Evolutionary conservation across 2,888 invertebrate genomes (phyloP).

Genomic region (Ecdyonurus torrentis): DNA sequence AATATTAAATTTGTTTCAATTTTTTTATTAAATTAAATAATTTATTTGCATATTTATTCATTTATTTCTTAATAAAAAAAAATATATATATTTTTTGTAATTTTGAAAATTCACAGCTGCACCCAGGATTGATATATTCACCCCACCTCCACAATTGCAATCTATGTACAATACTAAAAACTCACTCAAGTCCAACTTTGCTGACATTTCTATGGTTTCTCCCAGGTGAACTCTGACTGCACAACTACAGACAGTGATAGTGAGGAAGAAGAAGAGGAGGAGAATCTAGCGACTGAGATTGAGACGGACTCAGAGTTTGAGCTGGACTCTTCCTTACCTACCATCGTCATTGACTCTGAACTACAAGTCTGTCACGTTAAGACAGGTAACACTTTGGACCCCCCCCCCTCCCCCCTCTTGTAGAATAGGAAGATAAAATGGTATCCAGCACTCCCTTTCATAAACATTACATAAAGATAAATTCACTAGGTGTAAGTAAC

Average conservation of each 20-base stretch:
- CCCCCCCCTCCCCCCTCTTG: too few relatives aligned
- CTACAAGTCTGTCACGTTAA: neutral
- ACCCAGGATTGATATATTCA: too few relatives aligned
- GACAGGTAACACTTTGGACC: too few relatives aligned
- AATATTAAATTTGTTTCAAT: neutral
- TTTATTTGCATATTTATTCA: neutral
- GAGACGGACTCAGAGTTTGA: constrained; percentile 88
- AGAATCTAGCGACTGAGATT: constrained; percentile 80
- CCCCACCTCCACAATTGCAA: too few relatives aligned
- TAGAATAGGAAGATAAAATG: too few relatives aligned
- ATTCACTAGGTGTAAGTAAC: too few relatives aligned
- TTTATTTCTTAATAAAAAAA: neutral
- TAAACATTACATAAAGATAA: too few relatives aligned
- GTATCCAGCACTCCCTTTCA: too few relatives aligned
- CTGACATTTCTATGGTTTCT: constrained; percentile 16
- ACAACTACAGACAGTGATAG: constrained; percentile 36
- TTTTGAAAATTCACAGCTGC: too few relatives aligned
- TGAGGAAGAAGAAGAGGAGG: constrained; percentile 34
- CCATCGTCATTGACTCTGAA: neutral
- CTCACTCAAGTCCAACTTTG: neutral
- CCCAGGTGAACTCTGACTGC: constrained; percentile 45
- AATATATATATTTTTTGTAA: too few relatives aligned
- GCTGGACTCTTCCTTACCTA: constrained; percentile 19
- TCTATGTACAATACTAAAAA: neutral
- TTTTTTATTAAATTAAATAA: neutral